These are phyloP conservation scores for Drosophila kohkoa DNA, from an alignment of 1,140 invertebrate genomes.

Conservation along the genomic window DNA sequence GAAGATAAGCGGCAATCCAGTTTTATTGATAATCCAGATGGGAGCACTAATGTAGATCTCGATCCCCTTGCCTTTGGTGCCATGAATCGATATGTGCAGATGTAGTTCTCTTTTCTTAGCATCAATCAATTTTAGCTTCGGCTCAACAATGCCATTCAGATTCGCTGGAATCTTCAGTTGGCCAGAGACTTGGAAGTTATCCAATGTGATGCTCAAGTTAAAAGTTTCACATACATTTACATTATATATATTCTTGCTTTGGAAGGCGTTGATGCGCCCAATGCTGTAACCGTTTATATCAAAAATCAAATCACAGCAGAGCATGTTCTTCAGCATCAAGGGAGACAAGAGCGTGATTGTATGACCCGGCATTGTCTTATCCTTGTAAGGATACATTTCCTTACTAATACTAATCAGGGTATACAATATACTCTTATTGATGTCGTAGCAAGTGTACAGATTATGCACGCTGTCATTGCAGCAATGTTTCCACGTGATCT, in stretches of 20 bases:
- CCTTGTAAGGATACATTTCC: constrained; percentile 92
- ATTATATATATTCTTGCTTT: constrained; percentile 85
- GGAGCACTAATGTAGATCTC: constrained; percentile 93
- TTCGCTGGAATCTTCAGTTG: constrained; percentile 86
- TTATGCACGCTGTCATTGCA: constrained; percentile 49
- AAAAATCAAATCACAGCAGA: constrained; percentile 91
- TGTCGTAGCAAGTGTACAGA: constrained; percentile 63
- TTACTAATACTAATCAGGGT: constrained; percentile 87
- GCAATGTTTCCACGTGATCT: constrained; percentile 68
- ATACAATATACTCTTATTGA: constrained; percentile 64
- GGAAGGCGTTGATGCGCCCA: constrained; percentile 88
- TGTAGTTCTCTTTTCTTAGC: constrained; percentile 89
- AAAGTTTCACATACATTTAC: constrained; percentile 90
- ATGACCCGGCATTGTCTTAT: constrained; percentile 90
- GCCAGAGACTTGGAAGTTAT: constrained; percentile 92
- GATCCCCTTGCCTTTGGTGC: constrained; percentile 84
- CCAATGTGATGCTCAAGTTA: constrained; percentile 90
- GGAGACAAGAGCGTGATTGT: constrained; percentile 93
- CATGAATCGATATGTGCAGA: constrained; percentile 88
- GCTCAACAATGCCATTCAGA: constrained; percentile 85
- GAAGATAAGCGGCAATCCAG: constrained; percentile 97
- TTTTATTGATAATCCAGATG: constrained; percentile 98
- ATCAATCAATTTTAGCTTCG: constrained; percentile 89
- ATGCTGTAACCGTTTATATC: constrained; percentile 85
- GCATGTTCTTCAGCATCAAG: constrained; percentile 91